These are phyloP conservation scores for Rhodeus uyekii DNA, from an alignment of 2,797 vertebrate species.

Conservation along the genomic window DNA sequence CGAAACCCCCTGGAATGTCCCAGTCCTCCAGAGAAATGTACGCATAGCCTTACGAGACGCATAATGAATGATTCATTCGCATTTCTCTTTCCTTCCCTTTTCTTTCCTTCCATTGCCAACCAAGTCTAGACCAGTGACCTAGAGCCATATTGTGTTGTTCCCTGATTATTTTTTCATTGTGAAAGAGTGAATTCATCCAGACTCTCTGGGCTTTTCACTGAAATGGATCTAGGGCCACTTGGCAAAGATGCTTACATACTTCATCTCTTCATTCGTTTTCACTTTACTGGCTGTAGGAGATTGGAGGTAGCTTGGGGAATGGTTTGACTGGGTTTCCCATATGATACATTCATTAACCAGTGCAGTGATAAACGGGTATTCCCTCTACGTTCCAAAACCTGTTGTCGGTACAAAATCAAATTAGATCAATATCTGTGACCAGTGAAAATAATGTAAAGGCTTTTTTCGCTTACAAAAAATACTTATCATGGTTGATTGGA, in stretches of 20 bases:
- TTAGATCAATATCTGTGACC: neutral
- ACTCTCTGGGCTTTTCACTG: constrained; percentile 40
- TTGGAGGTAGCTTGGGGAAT: constrained; percentile 24
- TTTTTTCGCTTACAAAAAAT: neutral
- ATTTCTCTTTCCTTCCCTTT: constrained; percentile 50
- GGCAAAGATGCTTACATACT: constrained; percentile 48
- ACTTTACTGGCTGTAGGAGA: constrained; percentile 45
- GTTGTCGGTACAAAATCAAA: neutral
- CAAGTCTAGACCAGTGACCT: constrained; percentile 53
- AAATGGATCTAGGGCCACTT: constrained; percentile 63
- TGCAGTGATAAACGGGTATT: constrained; percentile 32
- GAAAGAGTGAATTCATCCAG: constrained; percentile 61
- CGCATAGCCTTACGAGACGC: neutral
- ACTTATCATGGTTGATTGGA: neutral
- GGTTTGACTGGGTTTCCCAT: constrained; percentile 37
- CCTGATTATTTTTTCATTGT: constrained; percentile 54
- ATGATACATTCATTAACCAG: constrained; percentile 38
- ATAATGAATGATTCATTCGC: constrained; percentile 41
- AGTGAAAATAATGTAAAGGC: neutral
- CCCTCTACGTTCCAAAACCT: neutral
- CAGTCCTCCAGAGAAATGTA: constrained; percentile 22
- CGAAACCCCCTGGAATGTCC: constrained; percentile 37
- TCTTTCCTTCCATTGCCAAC: constrained; percentile 50
- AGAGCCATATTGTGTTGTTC: constrained; percentile 63
- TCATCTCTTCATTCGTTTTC: constrained; percentile 48